Evolutionary conservation across 2,888 invertebrate genomes (phyloP).

Genomic region (Chloroclystis v-ata): DNA sequence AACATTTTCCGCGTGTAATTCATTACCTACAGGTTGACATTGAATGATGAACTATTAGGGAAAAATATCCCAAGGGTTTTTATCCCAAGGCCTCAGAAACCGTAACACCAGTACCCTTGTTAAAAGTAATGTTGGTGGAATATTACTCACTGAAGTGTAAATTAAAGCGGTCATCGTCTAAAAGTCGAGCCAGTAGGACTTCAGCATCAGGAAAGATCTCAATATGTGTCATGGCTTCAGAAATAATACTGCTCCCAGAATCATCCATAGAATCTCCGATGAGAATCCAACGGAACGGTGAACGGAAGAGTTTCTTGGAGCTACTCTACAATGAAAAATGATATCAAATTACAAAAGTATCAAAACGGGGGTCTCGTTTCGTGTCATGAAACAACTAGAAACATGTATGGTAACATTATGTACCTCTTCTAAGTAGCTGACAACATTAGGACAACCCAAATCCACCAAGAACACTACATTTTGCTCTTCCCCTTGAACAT

Average conservation of each 20-base stretch:
- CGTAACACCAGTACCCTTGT: no score
- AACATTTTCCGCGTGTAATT: no score
- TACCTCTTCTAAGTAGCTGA: slow-evolving; percentile 43
- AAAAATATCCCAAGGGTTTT: no score
- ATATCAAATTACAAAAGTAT: neutral
- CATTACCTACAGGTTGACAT: no score
- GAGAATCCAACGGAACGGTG: slow-evolving; percentile 62
- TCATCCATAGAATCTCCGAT: slow-evolving; percentile 30
- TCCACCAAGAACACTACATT: slow-evolving; percentile 53
- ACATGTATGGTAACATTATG: no score
- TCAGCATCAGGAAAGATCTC: slow-evolving; percentile 54
- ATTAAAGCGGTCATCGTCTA: slow-evolving; percentile 32
- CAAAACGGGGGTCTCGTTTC: no score
- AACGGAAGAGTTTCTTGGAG: slow-evolving; percentile 40
- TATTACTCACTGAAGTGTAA: slow-evolving; percentile 52
- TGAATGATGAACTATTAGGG: no score
- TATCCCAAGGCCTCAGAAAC: no score
- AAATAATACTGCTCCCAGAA: slow-evolving; percentile 30
- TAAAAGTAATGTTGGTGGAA: no score
- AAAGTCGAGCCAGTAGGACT: slow-evolving; percentile 39
- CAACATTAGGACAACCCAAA: slow-evolving; percentile 46
- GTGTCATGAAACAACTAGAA: no score
- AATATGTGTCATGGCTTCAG: slow-evolving; percentile 35
- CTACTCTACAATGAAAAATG: slow-evolving; percentile 36
- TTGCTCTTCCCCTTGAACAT: slow-evolving; percentile 42